phyloP scores from a whole-genome alignment of 2,797 vertebrate genomes.

The Heliangelus exortis region DNA sequence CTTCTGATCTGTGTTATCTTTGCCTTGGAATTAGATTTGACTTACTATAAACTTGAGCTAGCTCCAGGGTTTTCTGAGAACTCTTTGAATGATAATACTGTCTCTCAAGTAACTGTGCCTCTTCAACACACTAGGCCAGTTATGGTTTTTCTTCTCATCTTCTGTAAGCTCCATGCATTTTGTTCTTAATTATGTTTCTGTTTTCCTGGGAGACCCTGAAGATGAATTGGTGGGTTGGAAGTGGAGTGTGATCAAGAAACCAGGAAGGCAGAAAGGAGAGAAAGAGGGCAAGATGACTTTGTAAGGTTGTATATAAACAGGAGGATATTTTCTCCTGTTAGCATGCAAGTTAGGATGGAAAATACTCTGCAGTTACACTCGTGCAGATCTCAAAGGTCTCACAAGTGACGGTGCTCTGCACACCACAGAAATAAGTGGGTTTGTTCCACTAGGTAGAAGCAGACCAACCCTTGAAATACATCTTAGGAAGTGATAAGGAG shows the following conservation, averaged over 20 bases:
- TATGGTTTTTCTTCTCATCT: neutral
- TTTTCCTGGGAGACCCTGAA: neutral
- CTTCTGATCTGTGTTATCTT: slow-evolving; percentile 19
- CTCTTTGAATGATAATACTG: neutral
- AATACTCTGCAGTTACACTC: neutral
- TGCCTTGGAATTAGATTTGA: neutral
- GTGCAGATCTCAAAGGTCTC: neutral
- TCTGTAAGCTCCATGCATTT: neutral
- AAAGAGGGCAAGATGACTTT: neutral
- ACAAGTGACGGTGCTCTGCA: neutral
- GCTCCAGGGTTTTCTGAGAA: neutral
- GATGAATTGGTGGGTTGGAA: neutral
- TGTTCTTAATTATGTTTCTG: neutral
- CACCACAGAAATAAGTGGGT: neutral
- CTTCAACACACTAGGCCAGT: neutral
- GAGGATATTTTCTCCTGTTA: neutral
- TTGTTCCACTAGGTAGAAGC: neutral
- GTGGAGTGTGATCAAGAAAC: neutral
- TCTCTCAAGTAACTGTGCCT: neutral
- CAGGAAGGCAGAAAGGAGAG: neutral
- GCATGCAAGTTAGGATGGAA: neutral
- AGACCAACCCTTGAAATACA: neutral
- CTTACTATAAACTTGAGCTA: neutral
- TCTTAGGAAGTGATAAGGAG: neutral
- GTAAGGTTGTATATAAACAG: accelerated